Percentiles rank a stretch among this genome's conserved stretches.
phyloP scores from a whole-genome alignment of 2,113 vertebrate genomes.

The Semnornis frantzii region DNA sequence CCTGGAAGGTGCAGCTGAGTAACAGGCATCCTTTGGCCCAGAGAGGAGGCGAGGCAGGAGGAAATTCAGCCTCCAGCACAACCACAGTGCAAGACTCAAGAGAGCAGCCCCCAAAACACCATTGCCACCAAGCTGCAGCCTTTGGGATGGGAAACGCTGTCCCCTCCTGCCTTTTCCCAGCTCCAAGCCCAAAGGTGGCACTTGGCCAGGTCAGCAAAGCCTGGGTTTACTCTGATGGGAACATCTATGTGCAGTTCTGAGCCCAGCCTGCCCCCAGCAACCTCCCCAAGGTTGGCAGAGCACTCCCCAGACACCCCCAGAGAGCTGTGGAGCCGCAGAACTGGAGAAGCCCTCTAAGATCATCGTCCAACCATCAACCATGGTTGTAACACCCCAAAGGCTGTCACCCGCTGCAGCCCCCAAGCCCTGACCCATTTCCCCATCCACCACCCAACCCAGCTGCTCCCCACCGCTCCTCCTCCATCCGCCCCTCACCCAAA shows the following conservation, averaged over 20 bases:
- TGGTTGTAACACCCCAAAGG: not conserved
- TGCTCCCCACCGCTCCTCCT: not conserved
- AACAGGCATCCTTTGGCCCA: not conserved
- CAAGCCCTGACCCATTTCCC: not conserved
- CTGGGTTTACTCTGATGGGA: not conserved
- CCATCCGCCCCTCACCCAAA: not conserved
- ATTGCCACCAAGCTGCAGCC: not conserved
- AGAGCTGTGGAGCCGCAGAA: rapidly evolving
- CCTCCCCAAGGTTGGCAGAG: not conserved
- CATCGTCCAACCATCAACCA: no score
- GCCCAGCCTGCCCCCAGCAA: not conserved
- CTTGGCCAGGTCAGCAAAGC: not conserved
- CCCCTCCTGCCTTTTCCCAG: not conserved
- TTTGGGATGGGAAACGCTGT: not conserved
- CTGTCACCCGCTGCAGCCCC: not conserved
- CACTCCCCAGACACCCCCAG: not conserved
- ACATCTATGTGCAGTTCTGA: rapidly evolving
- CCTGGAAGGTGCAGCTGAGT: not conserved
- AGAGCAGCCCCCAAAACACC: rapidly evolving
- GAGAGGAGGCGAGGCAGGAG: not conserved
- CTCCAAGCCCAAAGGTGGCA: not conserved
- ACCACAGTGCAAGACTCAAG: not conserved
- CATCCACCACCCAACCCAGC: not conserved
- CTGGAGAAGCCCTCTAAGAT: no score
- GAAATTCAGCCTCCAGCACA: not conserved